Percentiles rank a stretch among this genome's conserved stretches.
Evolutionary conservation across 2,113 vertebrate genomes (phyloP).

Genomic region (Oncorhynchus masou): DNA sequence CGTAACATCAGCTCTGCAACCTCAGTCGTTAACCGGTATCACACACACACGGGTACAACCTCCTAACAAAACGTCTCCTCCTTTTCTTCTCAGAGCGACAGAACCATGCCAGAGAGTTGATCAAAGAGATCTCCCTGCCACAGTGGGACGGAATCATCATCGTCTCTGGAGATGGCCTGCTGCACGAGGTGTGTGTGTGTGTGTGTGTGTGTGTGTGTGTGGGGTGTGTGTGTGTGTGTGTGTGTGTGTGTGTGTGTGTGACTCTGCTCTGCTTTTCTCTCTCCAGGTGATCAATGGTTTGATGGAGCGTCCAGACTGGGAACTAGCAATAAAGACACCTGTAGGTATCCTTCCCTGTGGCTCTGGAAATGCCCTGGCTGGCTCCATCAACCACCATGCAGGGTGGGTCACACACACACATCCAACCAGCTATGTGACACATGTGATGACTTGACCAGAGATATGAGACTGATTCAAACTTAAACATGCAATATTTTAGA

Average conservation of each 20-base stretch:
- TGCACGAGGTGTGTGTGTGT: conserved; percentile 82
- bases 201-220: not conserved
- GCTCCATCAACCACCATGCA: conserved; percentile 83
- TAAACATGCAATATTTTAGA: no score
- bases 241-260: not conserved
- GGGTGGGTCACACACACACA: conserved; percentile 70
- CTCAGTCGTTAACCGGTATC: no score
- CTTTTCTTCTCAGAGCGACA: conserved; percentile 73
- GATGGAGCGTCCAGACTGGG: conserved; percentile 86
- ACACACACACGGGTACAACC: conserved; percentile 17
- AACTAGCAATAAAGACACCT: conserved; percentile 86
- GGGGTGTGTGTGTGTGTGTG: conserved; percentile 56
- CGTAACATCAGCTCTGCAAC: conserved; percentile 61
- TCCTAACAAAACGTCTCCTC: not conserved
- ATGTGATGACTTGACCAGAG: not conserved
- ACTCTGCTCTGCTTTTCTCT: not conserved
- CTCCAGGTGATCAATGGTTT: conserved; percentile 87
- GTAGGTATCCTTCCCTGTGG: conserved; percentile 88
- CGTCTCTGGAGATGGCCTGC: conserved; percentile 85
- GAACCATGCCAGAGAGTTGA: conserved; percentile 86
- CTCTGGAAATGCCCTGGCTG: conserved; percentile 88
- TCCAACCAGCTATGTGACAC: not conserved
- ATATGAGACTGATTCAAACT: not conserved
- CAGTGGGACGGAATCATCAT: conserved; percentile 90
- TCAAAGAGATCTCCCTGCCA: conserved; percentile 77